Conservation (phyloP, 2,113 vertebrate genomes). For the Riparia riparia region DNA sequence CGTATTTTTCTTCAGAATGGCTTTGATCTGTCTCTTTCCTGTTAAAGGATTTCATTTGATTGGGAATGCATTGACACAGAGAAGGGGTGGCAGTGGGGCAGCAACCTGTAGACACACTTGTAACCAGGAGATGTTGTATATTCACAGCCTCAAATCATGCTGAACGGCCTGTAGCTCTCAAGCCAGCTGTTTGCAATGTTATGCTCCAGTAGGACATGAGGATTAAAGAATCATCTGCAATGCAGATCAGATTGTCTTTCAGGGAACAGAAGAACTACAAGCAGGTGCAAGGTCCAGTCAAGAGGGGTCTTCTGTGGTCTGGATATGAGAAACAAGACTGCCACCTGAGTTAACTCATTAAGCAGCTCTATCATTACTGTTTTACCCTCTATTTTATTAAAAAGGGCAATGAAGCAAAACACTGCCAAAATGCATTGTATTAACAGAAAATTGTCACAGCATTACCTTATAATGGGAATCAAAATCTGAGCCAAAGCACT, state of each 20-base stretch:
- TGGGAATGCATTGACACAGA: neutral
- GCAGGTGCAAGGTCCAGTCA: neutral
- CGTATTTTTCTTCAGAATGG: neutral
- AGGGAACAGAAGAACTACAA: neutral
- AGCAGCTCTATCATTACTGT: neutral
- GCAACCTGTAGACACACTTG: neutral
- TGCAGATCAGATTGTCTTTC: slow-evolving; percentile 11
- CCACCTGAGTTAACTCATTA: neutral
- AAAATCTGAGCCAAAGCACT: neutral
- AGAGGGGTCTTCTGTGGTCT: neutral
- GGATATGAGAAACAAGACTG: neutral
- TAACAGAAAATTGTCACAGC: neutral
- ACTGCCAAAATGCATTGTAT: neutral
- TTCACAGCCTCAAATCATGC: neutral
- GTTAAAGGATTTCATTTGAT: neutral
- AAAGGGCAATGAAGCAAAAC: neutral
- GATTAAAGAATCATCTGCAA: slow-evolving; percentile 18
- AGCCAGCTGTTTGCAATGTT: neutral
- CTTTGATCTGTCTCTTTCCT: neutral
- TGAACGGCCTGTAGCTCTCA: neutral
- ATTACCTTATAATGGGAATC: neutral
- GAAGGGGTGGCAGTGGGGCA: neutral
- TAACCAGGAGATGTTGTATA: neutral
- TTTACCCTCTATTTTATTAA: neutral
- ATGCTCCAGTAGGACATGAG: neutral